phyloP scores from a whole-genome alignment of 2,113 vertebrate genomes.

The Sprattus sprattus region DNA sequence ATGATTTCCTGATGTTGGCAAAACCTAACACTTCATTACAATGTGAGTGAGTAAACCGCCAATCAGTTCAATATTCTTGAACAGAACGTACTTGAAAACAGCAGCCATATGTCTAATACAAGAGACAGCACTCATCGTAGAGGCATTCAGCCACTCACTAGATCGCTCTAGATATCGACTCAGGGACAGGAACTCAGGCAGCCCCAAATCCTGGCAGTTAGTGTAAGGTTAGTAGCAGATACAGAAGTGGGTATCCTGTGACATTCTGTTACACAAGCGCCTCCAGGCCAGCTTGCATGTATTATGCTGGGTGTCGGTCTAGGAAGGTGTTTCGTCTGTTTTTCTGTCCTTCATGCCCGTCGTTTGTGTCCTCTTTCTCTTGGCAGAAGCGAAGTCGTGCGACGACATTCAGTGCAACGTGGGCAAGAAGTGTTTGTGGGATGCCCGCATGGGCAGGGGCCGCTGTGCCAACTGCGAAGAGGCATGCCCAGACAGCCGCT shows the following conservation, averaged over 20 bases:
- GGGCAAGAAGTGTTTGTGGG: conserved; percentile 97
- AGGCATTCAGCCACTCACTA: neutral
- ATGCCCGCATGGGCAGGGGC: conserved; percentile 87
- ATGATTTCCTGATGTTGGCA: conserved; percentile 78
- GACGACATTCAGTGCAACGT: conserved; percentile 92
- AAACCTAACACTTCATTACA: conserved; percentile 49
- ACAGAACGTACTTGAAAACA: neutral
- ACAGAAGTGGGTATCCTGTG: neutral
- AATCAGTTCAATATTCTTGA: conserved; percentile 27
- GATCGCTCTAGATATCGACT: neutral
- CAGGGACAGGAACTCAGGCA: neutral
- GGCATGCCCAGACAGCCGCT: conserved; percentile 86
- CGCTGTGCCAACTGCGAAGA: conserved; percentile 89
- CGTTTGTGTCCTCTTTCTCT: conserved; percentile 51
- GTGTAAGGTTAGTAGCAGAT: too few relatives aligned
- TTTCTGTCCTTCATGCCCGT: neutral
- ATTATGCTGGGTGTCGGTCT: conserved; percentile 11
- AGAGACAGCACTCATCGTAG: neutral
- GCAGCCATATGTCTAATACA: neutral
- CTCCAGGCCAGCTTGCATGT: conserved; percentile 24
- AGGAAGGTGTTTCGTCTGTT: neutral
- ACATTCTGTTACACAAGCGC: neutral
- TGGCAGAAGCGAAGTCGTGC: conserved; percentile 95
- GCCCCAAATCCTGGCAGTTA: neutral
- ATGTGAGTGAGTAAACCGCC: conserved; percentile 32